Conservation (phyloP, 2,888 invertebrate species). For the Ethmia dodecea region DNA sequence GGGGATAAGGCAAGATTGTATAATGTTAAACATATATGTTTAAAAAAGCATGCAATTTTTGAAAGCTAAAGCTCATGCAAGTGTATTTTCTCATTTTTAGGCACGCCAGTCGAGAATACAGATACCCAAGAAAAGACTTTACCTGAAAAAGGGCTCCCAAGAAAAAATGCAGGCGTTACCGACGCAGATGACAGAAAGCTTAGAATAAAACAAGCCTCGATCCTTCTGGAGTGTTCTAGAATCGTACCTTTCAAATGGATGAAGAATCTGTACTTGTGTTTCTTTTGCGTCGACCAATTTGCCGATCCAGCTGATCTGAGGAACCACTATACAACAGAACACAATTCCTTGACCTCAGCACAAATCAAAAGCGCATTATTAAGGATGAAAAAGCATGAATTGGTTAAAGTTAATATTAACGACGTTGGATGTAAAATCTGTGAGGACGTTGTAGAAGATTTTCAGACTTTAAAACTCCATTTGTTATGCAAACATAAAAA, state of each 20-base stretch:
- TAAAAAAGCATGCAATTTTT: conserved; percentile 18
- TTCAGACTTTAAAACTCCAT: conserved; percentile 44
- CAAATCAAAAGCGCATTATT: conserved; percentile 40
- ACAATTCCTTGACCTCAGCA: conserved; percentile 23
- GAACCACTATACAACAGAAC: conserved; percentile 35
- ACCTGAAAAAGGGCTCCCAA: conserved; percentile 27
- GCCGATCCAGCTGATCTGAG: conserved; percentile 44
- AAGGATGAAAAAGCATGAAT: conserved; percentile 49
- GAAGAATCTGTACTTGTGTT: conserved; percentile 56
- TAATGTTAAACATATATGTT: background rate
- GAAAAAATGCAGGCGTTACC: conserved; percentile 23
- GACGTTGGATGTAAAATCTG: conserved; percentile 51
- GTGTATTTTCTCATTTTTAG: conserved; percentile 65
- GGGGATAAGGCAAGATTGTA: too few relatives aligned
- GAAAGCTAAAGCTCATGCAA: conserved; percentile 32
- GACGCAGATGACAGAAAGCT: conserved; percentile 36
- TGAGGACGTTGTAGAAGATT: conserved; percentile 30
- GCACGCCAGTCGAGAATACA: conserved; percentile 30
- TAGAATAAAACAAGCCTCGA: conserved; percentile 41
- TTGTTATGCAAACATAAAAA: conserved; percentile 43
- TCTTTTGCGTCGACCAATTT: conserved; percentile 53
- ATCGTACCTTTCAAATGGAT: conserved; percentile 64
- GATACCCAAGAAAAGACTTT: conserved; percentile 18
- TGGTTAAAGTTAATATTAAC: conserved; percentile 59
- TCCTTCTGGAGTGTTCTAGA: conserved; percentile 48